phyloP scores from a whole-genome alignment of 2,797 vertebrate species.

The Cryptoprocta ferox region DNA sequence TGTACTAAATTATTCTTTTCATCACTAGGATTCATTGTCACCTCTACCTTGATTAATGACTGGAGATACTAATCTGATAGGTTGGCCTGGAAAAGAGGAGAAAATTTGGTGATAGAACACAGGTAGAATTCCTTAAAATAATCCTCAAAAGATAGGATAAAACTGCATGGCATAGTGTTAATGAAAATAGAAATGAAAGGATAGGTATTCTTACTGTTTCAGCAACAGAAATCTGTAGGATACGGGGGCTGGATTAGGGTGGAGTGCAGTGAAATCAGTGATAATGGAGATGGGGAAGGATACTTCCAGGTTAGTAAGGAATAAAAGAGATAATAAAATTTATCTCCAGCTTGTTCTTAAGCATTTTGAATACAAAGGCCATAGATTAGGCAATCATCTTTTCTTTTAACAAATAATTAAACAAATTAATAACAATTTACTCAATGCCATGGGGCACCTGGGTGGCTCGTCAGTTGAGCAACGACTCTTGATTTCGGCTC shows the following conservation, averaged over 20 bases:
- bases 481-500: too few relatives aligned
- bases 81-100: neutral
- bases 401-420: constrained; percentile 22
- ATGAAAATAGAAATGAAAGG: neutral
- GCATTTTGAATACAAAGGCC: neutral
- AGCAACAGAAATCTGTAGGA: neutral
- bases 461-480: too few relatives aligned
- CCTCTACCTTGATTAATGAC: neutral
- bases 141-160: neutral
- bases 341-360: neutral
- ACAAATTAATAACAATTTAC: neutral
- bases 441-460: neutral
- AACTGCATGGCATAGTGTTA: neutral
- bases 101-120: neutral
- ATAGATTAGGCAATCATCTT: neutral
- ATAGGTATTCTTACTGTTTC: neutral
- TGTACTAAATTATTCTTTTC: neutral
- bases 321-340: neutral
- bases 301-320: neutral
- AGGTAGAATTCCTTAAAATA: neutral
- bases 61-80: neutral
- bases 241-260: neutral
- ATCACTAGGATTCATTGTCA: neutral
- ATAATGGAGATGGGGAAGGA: neutral
- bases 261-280: neutral